Evolutionary conservation across 2,888 invertebrate genomes (phyloP).

Genomic region (Dysmachus trigonus): DNA sequence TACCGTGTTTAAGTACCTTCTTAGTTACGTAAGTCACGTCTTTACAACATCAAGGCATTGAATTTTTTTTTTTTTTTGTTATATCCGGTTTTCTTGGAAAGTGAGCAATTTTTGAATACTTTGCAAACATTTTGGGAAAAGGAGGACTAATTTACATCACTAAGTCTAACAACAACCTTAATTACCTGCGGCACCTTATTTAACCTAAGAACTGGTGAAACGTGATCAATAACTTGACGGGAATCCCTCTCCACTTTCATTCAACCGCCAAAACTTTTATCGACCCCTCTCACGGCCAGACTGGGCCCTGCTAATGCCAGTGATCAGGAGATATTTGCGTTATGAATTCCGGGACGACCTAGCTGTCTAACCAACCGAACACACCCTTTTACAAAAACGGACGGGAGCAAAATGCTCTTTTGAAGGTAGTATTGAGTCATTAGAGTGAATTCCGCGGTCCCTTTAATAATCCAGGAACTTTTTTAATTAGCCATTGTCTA

Average conservation of each 20-base stretch:
- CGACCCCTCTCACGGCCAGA: neutral
- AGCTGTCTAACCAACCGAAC: neutral
- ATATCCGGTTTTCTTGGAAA: neutral
- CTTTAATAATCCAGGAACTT: slow-evolving; percentile 41
- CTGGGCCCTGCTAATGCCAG: neutral
- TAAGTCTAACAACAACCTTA: neutral
- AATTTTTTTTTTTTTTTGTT: neutral
- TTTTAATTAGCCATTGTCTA: slow-evolving; percentile 45
- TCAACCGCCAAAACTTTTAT: neutral
- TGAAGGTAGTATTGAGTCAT: neutral
- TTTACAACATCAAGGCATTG: neutral
- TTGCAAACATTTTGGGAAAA: neutral
- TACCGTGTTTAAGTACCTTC: neutral
- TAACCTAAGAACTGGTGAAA: neutral
- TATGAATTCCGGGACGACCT: neutral
- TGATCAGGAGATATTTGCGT: neutral
- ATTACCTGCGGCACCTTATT: slow-evolving; percentile 18
- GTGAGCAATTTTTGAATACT: neutral
- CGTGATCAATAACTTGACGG: slow-evolving; percentile 17
- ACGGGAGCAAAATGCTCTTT: neutral
- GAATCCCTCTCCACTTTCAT: neutral
- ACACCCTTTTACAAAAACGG: neutral
- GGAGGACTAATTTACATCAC: neutral
- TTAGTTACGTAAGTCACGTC: neutral
- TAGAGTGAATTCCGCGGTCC: neutral